Evolutionary conservation across 2,113 vertebrate genomes (phyloP).

Genomic region (Lynx canadensis): DNA sequence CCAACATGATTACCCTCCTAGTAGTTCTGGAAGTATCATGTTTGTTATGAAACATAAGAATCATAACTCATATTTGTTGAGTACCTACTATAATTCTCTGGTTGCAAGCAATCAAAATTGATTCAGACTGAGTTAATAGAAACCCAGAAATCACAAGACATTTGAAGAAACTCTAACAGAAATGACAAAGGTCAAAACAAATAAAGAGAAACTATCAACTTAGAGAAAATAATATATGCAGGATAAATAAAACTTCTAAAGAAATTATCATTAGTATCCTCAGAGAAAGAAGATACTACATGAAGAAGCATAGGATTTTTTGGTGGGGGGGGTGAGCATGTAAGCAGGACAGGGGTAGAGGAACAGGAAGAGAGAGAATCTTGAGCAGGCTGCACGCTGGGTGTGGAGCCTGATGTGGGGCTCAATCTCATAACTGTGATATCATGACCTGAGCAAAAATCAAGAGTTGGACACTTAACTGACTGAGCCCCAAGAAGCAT

Average conservation of each 20-base stretch:
- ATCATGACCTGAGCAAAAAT: too few relatives aligned
- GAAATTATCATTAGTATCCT: background rate
- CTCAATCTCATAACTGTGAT: too few relatives aligned
- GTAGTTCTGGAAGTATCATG: background rate
- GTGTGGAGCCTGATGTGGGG: too few relatives aligned
- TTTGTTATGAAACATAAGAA: background rate
- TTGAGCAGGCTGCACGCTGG: too few relatives aligned
- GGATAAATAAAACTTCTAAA: background rate
- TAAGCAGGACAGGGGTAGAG: too few relatives aligned
- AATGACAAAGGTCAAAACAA: background rate
- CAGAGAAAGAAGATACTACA: background rate
- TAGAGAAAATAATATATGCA: background rate
- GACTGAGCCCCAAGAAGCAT: background rate
- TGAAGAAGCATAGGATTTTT: background rate
- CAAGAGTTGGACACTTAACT: too few relatives aligned
- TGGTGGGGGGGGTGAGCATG: too few relatives aligned
- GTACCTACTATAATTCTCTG: background rate
- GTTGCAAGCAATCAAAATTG: background rate
- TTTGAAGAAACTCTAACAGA: background rate
- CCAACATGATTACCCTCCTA: background rate
- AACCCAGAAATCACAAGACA: background rate
- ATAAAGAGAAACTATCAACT: background rate
- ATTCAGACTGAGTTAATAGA: background rate
- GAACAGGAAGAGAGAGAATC: too few relatives aligned
- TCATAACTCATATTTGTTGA: background rate